phyloP scores from a whole-genome alignment of 2,888 invertebrate genomes.

The Polyploca ridens region DNA sequence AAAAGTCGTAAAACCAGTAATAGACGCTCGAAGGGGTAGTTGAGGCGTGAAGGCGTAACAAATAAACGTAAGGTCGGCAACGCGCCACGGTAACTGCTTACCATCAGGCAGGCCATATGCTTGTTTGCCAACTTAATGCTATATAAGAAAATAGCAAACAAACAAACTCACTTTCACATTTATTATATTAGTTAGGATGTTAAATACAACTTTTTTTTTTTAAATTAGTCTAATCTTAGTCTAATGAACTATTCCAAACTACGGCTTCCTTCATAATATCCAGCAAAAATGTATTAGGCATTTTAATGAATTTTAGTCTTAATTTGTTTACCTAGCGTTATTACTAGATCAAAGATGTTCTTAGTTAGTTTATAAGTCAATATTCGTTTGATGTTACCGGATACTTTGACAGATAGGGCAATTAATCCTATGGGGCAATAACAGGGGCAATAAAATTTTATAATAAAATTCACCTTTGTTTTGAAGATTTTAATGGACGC shows the following conservation, averaged over 20 bases:
- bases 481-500: neutral
- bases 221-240: too few species aligned
- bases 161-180: too few species aligned
- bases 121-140: too few species aligned
- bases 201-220: too few species aligned
- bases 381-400: constrained; percentile 29
- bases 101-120: too few species aligned
- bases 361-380: constrained; percentile 21
- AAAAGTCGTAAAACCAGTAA: too few species aligned
- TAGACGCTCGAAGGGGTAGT: too few species aligned
- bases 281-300: neutral
- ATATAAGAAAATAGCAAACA: too few species aligned
- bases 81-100: too few species aligned
- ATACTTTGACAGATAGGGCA: constrained; percentile 27
- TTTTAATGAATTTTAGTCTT: neutral
- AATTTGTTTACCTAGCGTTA: constrained; percentile 11
- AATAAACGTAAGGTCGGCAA: too few species aligned
- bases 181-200: too few species aligned
- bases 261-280: neutral
- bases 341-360: constrained; percentile 9
- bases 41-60: too few species aligned
- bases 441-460: neutral
- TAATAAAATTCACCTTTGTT: constrained; percentile 9
- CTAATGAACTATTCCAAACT: neutral
- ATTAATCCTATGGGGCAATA: constrained; percentile 6